Evolutionary conservation across 2,888 invertebrate species (phyloP).

Genomic region (Cyaniris semiargus): DNA sequence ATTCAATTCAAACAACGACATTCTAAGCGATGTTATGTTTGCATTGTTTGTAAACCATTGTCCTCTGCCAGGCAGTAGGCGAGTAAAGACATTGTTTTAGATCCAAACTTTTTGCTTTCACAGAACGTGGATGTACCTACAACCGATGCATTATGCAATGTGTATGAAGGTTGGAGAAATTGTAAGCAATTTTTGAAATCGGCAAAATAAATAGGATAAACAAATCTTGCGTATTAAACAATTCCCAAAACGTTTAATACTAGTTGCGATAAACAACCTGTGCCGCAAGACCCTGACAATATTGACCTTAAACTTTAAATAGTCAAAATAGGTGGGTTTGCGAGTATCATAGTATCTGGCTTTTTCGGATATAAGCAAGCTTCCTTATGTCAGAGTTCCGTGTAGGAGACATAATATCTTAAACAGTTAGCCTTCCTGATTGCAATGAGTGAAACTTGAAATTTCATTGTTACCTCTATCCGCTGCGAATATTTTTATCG

Average conservation of each 20-base stretch:
- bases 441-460: background rate
- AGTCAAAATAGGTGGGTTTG: background rate
- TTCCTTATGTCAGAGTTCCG: background rate
- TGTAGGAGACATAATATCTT: background rate
- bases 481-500: background rate
- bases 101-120: constrained; percentile 28
- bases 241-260: background rate
- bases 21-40: constrained; percentile 53
- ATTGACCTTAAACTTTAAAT: background rate
- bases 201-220: background rate
- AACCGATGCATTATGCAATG: background rate
- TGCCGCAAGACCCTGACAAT: background rate
- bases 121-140: background rate
- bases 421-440: constrained; percentile 4
- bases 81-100: constrained; percentile 28
- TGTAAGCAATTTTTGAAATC: background rate
- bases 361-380: background rate
- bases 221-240: background rate
- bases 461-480: constrained; percentile 10
- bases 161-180: background rate
- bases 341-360: background rate
- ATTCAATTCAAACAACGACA: constrained; percentile 63
- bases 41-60: constrained; percentile 62
- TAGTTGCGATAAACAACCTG: background rate
- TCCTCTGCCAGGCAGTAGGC: constrained; percentile 45